A percentile compares a stretch with the other conserved stretches of the same genome.
These are phyloP conservation scores for Cantharis lateralis DNA, from an alignment of 2,888 invertebrate species.

Conservation along the genomic window DNA sequence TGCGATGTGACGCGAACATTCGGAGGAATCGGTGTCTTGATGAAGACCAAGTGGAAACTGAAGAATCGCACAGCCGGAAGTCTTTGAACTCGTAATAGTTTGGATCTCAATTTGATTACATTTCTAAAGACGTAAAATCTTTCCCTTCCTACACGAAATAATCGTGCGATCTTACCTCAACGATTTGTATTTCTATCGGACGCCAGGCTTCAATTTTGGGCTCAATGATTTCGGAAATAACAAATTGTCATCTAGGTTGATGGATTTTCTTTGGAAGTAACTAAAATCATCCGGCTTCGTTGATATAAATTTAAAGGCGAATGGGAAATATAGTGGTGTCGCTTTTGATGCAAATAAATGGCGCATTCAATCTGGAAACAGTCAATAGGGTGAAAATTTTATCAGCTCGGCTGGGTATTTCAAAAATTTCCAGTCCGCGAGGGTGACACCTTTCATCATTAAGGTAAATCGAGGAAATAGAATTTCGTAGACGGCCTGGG, in stretches of 20 bases:
- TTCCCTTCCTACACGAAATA: neutral
- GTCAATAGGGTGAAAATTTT: neutral
- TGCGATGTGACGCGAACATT: neutral
- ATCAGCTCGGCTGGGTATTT: neutral
- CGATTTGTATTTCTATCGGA: neutral
- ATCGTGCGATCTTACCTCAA: neutral
- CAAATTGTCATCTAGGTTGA: neutral
- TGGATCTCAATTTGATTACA: neutral
- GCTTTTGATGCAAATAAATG: neutral
- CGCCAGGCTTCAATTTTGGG: neutral
- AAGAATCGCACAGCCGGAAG: neutral
- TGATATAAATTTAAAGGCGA: neutral
- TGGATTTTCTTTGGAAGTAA: neutral
- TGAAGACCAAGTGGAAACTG: neutral
- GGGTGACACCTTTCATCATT: neutral
- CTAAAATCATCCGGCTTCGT: neutral
- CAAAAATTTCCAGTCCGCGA: neutral
- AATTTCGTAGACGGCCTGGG: neutral
- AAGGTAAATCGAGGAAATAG: neutral
- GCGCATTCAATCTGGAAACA: neutral
- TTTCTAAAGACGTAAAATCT: neutral
- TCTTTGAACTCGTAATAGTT: neutral
- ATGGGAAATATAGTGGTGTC: neutral
- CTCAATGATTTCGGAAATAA: neutral
- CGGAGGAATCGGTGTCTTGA: neutral